A percentile compares a stretch with the other conserved stretches of the same genome.
phyloP scores from a whole-genome alignment of 2,888 invertebrate genomes.

The Apotomis turbidana region DNA sequence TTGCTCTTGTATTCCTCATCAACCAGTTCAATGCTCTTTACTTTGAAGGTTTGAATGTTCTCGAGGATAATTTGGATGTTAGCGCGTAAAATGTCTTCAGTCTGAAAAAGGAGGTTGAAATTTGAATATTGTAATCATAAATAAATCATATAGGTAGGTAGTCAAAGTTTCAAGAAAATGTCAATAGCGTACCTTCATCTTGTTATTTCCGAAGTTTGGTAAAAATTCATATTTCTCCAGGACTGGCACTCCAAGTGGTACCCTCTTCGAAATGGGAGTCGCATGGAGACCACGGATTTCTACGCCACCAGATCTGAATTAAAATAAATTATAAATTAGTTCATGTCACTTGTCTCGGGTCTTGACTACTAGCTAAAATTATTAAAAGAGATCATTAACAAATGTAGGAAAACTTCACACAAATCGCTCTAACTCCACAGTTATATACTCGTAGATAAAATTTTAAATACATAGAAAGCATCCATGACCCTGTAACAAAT shows the following conservation, averaged over 20 bases:
- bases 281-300: constrained; percentile 91
- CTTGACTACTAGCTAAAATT: too few relatives aligned
- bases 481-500: too few relatives aligned
- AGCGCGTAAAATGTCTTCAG: constrained; percentile 83
- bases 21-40: constrained; percentile 83
- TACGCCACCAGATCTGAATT: constrained; percentile 87
- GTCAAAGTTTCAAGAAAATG: background rate
- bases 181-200: constrained; percentile 63
- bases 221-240: constrained; percentile 90
- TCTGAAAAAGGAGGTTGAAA: constrained; percentile 49
- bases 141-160: background rate
- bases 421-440: too few relatives aligned
- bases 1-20: constrained; percentile 80
- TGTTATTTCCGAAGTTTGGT: constrained; percentile 81
- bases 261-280: constrained; percentile 87
- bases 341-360: background rate
- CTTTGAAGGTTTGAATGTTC: constrained; percentile 85
- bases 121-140: background rate
- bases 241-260: constrained; percentile 88
- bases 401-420: too few relatives aligned
- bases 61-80: constrained; percentile 89
- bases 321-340: constrained; percentile 37
- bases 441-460: too few relatives aligned
- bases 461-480: too few relatives aligned
- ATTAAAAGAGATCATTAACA: too few relatives aligned